Conservation (phyloP, 2,797 vertebrate genomes). For the Muscicapa comitata region DNA sequence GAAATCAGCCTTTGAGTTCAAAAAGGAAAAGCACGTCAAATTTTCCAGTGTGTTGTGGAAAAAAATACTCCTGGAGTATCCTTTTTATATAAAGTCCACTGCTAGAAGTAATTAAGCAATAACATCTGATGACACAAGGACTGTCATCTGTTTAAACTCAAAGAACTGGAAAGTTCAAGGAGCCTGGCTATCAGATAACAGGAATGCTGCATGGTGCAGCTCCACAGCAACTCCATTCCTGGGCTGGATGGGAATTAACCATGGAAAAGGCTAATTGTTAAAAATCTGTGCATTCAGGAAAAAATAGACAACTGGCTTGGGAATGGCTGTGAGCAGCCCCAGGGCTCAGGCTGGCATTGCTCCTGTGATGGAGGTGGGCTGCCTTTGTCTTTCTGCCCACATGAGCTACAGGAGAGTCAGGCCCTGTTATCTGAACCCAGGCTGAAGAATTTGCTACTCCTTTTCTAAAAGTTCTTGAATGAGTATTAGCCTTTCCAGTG, state of each 20-base stretch:
- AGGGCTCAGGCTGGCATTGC: background rate
- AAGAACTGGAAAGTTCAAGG: slow-evolving; percentile 48
- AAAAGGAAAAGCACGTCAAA: slow-evolving; percentile 36
- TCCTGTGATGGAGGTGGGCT: background rate
- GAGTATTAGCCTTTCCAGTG: background rate
- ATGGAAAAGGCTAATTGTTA: background rate
- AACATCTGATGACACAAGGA: slow-evolving; percentile 64
- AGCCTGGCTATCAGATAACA: slow-evolving; percentile 54
- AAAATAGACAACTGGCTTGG: background rate
- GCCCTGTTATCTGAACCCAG: background rate
- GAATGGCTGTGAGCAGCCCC: background rate
- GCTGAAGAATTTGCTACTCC: background rate
- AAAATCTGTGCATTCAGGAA: background rate
- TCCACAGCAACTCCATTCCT: background rate
- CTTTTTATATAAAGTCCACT: slow-evolving; percentile 21
- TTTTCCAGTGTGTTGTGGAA: slow-evolving; percentile 30
- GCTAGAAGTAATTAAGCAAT: slow-evolving; percentile 59
- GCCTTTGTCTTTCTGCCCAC: background rate
- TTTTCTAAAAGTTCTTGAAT: background rate
- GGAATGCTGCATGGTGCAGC: background rate
- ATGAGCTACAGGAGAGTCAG: background rate
- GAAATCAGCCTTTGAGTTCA: slow-evolving; percentile 30
- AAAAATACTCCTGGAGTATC: slow-evolving; percentile 12
- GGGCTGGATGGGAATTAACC: background rate
- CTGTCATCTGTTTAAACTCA: slow-evolving; percentile 69